Evolutionary conservation across 2,113 vertebrate genomes (phyloP), one percentile per base, ranked within the genome.

Genomic region (Pandion haliaetus): DNA sequence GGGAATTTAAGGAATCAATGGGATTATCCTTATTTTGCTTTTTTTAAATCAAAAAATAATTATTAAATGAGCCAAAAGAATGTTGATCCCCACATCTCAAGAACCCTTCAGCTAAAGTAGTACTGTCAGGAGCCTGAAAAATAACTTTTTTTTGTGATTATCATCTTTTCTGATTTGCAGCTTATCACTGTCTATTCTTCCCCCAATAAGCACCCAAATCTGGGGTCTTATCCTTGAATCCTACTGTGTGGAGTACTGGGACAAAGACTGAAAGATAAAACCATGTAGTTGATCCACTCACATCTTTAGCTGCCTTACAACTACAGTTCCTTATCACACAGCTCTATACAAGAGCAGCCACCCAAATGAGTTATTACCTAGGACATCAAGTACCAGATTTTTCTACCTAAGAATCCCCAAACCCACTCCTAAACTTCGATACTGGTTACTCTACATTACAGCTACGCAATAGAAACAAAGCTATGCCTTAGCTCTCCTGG

Each of bases 51-150:
- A 90, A 96, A 96, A 84, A 94, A 85, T 58, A 89, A 94, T 85
- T 95, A 97, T 85, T 87, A 95, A n/a, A 89, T 92, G 77, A 96
- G 84, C 55, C 52, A 82, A 93, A 96, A 88, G 95, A 78, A 67
- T 65, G 62, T 31, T 85, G 38, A 74, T 59, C 34, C n/a, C 28
- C 38, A 67, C 5, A 73, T 57, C 32, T 38, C 17, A 67, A 78
- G 34, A 90, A 69, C 6, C 21, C 14, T 67, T 63, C 31, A 84
- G 28, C 13, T 59, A 45, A 83, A 71, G 17, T 1, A 72, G 10
- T 36, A 55, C 34, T 65, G 29, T 49, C 34, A 65, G 49, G 5
- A 88, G 36, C 18, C 36, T 40, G 15, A 72, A 77, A 82, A 83
- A 50, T 15, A 7, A 52, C 17, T 7, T 44, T 77, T 69, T 79